Evolutionary conservation across 2,113 vertebrate species (phyloP).

Genomic region (Acanthochromis polyacanthus): DNA sequence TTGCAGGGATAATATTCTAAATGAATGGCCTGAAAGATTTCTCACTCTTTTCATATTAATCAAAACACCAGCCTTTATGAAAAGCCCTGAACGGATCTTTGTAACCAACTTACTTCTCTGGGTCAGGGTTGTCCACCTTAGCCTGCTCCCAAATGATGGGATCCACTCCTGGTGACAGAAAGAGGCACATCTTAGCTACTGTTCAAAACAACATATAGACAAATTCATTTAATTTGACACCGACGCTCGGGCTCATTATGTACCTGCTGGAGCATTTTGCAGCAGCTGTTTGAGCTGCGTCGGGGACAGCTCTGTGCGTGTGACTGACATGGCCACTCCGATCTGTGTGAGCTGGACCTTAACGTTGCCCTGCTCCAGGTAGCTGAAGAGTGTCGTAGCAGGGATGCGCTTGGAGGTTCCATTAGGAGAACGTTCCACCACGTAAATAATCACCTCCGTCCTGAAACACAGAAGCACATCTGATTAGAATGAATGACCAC

Average conservation of each 20-base stretch:
- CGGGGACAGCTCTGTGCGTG: slow-evolving; percentile 92
- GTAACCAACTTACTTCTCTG: slow-evolving; percentile 90
- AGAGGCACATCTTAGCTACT: not conserved
- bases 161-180: slow-evolving; percentile 90
- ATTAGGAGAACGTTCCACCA: slow-evolving; percentile 95
- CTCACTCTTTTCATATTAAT: no score
- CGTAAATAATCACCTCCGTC: slow-evolving; percentile 95
- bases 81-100: not conserved
- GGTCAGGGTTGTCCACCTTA: slow-evolving; percentile 97
- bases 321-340: slow-evolving; percentile 89
- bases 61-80: no score
- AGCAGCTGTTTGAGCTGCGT: slow-evolving; percentile 95
- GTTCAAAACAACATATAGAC: not conserved
- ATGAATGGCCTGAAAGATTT: no score
- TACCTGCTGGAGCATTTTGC: slow-evolving; percentile 94
- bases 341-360: slow-evolving; percentile 92
- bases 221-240: no score
- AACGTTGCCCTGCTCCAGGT: slow-evolving; percentile 91
- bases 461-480: slow-evolving; percentile 71
- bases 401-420: slow-evolving; percentile 95
- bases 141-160: slow-evolving; percentile 99
- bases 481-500: not conserved
- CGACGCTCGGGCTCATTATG: not conserved
- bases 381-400: slow-evolving; percentile 86
- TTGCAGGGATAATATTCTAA: no score